Evolutionary conservation across 2,888 invertebrate species (phyloP).

Genomic region (Myopa tessellatipennis): DNA sequence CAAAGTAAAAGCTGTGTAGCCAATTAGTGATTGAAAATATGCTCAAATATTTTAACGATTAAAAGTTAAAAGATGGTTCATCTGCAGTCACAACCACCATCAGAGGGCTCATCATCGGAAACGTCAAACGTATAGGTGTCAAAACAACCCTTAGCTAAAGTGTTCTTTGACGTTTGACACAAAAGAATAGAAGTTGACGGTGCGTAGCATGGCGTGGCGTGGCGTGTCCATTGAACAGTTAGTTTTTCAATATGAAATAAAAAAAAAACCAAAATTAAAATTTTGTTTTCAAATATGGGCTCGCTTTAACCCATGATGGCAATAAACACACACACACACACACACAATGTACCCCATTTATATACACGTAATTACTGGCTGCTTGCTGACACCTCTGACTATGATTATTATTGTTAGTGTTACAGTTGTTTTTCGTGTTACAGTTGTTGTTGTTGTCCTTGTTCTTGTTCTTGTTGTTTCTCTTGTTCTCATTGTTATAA

Average conservation of each 20-base stretch:
- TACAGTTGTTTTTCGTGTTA: background rate
- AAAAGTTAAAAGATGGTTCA: constrained; percentile 1
- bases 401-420: background rate
- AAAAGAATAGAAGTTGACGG: background rate
- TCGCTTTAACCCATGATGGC: background rate
- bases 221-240: constrained; percentile 16
- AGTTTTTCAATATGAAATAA: background rate
- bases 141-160: constrained; percentile 37
- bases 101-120: constrained; percentile 6
- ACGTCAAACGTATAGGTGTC: constrained; percentile 14
- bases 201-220: background rate
- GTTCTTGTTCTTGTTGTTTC: no score
- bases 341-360: no score
- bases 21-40: constrained; percentile 32
- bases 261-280: constrained; percentile 17
- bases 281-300: constrained; percentile 21
- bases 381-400: constrained; percentile 15
- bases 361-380: background rate
- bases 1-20: constrained; percentile 19
- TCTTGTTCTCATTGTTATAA: background rate
- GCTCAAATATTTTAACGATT: constrained; percentile 23
- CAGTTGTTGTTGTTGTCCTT: no score
- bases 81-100: background rate
- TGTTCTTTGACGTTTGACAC: constrained; percentile 33
- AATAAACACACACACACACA: background rate